Base-by-base conservation (phyloP, 2,888 invertebrate species). In the Leucania comma region DNA sequence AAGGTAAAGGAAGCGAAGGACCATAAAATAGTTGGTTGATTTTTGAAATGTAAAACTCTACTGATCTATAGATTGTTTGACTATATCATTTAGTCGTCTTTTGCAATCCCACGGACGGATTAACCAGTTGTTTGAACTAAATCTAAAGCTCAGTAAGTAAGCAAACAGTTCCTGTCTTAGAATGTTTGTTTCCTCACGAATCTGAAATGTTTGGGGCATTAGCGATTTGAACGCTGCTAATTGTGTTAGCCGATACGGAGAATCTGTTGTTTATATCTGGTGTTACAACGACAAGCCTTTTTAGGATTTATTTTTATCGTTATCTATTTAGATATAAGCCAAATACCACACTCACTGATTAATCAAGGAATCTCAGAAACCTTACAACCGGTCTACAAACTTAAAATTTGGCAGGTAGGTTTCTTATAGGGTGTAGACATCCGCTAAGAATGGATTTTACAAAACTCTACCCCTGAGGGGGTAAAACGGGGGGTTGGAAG, bases 161-260 rank as follows among this genome's bases (percentile, higher is more conserved):
- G 24, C 57, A 78, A 70, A 78, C 61, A 38, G 29, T 70, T 35
- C 46, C 35, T 38, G 71, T 10, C n/a, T 62, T 29, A 8, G 32
- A 70, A 24, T 58, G 72, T 78, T 62, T 71, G 35, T 71, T 74
- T 58, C 57, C 61, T 10, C n/a, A 57, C 17, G 51, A n/a, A 61
- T 69, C 50, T 61, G 74, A 77, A 58, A 78, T 74, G 74, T 78
- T 78, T 74, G 29, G 22, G 14, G 24, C 71, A 58, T 71, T 62
- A 50, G 32, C 35, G 72, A 3, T 38, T 62, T 62, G 35, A 51
- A 38, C 38, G 24, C 46, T 29, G 57, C 38, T 68, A 58, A 77
- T 57, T 58, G 46, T 54, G 59, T 54, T 29, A 48, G 38, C 54
- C 29, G 48, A 56, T 54, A 48, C 14, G 22, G 35, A 26, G 20